Evolutionary conservation across 2,797 vertebrate species (phyloP).

Genomic region (Centropyge bicolor): DNA sequence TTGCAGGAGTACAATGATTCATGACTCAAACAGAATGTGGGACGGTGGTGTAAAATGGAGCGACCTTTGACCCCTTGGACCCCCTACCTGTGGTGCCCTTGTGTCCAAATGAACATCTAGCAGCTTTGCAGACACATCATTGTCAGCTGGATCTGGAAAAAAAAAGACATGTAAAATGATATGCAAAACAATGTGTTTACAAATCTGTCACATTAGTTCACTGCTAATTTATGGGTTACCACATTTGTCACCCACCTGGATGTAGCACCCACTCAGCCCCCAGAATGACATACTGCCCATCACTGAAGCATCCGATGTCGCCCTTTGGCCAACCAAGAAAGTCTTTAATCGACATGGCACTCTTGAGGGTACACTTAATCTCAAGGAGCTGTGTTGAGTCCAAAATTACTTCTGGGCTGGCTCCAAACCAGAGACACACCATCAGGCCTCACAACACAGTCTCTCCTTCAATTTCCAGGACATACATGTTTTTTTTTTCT

Average conservation of each 20-base stretch:
- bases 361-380: constrained; percentile 1
- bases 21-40: no score
- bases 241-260: not conserved
- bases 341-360: not conserved
- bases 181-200: not conserved
- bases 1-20: no score
- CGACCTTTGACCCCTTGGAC: no score
- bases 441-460: not conserved
- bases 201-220: not conserved
- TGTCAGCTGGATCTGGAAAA: not conserved
- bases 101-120: not conserved
- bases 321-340: not conserved
- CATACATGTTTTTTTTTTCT: no score
- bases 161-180: not conserved
- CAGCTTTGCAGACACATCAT: not conserved
- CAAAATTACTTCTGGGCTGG: not conserved
- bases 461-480: no score
- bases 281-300: not conserved
- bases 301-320: not conserved
- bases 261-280: no score
- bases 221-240: not conserved
- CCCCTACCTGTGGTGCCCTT: no score
- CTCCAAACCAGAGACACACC: not conserved
- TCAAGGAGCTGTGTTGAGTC: not conserved
- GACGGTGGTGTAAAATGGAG: no score